A percentile compares a stretch with the other conserved stretches of the same genome.
phyloP scores from a whole-genome alignment of 1,140 invertebrate species.

The Solen grandis region DNA sequence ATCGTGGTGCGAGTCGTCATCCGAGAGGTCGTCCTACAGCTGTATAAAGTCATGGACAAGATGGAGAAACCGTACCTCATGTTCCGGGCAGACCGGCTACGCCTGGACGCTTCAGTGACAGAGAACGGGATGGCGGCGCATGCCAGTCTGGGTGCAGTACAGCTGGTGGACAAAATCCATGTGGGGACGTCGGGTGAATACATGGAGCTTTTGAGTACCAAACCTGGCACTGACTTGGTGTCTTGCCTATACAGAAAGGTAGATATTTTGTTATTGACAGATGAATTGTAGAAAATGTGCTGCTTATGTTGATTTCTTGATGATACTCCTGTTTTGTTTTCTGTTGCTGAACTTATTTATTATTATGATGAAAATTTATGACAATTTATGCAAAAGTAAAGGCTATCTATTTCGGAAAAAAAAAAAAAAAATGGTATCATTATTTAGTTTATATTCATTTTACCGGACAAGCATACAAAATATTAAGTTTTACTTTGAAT shows the following conservation, averaged over 20 bases:
- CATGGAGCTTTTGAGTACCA: slow-evolving; percentile 87
- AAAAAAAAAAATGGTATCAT: too few species aligned
- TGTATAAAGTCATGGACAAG: slow-evolving; percentile 84
- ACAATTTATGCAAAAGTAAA: too few species aligned
- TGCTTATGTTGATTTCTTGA: too few species aligned
- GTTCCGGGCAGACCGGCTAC: slow-evolving; percentile 86
- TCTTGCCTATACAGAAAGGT: slow-evolving; percentile 90
- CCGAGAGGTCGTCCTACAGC: slow-evolving; percentile 84
- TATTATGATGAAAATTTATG: too few species aligned
- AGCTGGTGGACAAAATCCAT: slow-evolving; percentile 91
- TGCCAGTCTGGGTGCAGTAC: slow-evolving; percentile 86
- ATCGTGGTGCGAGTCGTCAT: slow-evolving; percentile 87
- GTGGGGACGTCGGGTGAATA: slow-evolving; percentile 88
- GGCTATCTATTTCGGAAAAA: too few species aligned
- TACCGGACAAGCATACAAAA: too few species aligned
- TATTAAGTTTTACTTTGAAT: too few species aligned
- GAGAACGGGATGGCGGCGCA: slow-evolving; percentile 88
- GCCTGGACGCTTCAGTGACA: slow-evolving; percentile 89
- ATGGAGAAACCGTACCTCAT: slow-evolving; percentile 85
- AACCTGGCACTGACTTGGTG: slow-evolving; percentile 85
- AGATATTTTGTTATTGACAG: slow-evolving; percentile 21
- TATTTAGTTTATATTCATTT: too few species aligned
- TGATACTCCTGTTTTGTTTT: too few species aligned
- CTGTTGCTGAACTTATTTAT: too few species aligned
- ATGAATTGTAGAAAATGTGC: neutral